Evolutionary conservation across 2,888 invertebrate genomes (phyloP).

Genomic region (Dicycla oo): DNA sequence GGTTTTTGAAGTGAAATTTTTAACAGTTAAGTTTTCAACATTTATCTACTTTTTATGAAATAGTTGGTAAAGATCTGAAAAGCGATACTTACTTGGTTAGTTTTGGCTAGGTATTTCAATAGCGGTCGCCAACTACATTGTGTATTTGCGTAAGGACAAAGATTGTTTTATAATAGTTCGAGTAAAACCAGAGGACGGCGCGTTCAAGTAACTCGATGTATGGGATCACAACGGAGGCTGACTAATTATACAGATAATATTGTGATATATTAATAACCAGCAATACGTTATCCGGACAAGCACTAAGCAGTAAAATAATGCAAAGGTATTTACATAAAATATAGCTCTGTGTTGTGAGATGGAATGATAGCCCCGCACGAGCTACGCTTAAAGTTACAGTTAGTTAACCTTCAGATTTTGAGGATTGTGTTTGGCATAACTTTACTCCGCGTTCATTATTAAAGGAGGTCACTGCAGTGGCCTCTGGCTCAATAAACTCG

Average conservation of each 20-base stretch:
- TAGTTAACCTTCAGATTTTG: no score
- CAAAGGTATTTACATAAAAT: neutral
- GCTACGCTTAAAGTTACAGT: no score
- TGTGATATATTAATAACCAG: neutral
- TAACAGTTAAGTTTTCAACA: neutral
- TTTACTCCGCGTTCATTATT: no score
- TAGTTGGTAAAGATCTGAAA: neutral
- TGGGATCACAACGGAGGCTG: neutral
- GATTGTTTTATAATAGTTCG: neutral
- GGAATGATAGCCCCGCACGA: no score
- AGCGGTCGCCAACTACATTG: neutral
- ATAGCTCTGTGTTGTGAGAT: neutral
- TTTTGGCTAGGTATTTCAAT: neutral
- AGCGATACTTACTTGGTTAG: neutral
- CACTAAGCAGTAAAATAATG: slow-evolving; percentile 14
- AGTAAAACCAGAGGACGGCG: neutral
- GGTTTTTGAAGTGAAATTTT: no score
- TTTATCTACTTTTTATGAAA: neutral
- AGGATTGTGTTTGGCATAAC: no score
- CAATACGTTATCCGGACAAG: neutral
- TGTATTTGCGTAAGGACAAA: neutral
- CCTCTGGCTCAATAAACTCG: no score
- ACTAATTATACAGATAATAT: slow-evolving; percentile 13
- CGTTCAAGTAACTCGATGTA: slow-evolving; percentile 1
- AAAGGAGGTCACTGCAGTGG: no score